Base-by-base conservation (phyloP, 2,888 invertebrate genomes). In the Phytoseiulus persimilis region DNA sequence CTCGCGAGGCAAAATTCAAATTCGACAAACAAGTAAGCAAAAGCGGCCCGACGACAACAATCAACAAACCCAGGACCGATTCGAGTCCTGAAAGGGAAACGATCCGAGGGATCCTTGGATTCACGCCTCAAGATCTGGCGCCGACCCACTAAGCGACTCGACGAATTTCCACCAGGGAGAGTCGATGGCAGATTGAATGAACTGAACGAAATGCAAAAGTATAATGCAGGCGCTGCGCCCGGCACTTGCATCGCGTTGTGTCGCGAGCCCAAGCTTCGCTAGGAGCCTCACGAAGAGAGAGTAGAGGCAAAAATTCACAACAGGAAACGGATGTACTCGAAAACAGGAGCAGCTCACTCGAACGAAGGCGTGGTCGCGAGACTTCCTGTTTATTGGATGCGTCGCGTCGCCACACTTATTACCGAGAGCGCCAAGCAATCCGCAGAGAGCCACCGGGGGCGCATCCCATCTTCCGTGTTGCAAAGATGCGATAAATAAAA, bases 251-350 rank as follows among this genome's bases (percentile, higher is more conserved):
- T 65, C 65, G 65, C 18, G 65, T 65, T 65, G 65, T 65, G 65
- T 65, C 28, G 65, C 65, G 18, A 65, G 65, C 65, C 14, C 65
- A 3, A 65, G 65, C 65, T 14, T 65, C 18, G 5, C 23, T 65
- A 14, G 65, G 1, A 65, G 65, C 18, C 65, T 65, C 65, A 28
- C 65, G 9, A 9, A 39, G 65, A 65, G 65, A 65, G 65, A 28
- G 65, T 14, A 65, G 65, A 65, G 65, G 65, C 65, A 65, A 65
- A 65, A 65, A 65, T 65, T 65, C 65, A 65, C 65, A 65, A 65
- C 65, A 65, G 65, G 65, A 65, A 65, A 65, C 65, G 65, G 65
- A 65, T 65, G 65, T 65, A 65, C 65, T 65, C 65, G 65, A 65
- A 28, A 65, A 65, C 65, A 65, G 65, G 65, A 65, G 65, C 65